A percentile compares a stretch with the other conserved stretches of the same genome.
phyloP scores from a whole-genome alignment of 2,888 invertebrate species.

The Sinelater perroti region DNA sequence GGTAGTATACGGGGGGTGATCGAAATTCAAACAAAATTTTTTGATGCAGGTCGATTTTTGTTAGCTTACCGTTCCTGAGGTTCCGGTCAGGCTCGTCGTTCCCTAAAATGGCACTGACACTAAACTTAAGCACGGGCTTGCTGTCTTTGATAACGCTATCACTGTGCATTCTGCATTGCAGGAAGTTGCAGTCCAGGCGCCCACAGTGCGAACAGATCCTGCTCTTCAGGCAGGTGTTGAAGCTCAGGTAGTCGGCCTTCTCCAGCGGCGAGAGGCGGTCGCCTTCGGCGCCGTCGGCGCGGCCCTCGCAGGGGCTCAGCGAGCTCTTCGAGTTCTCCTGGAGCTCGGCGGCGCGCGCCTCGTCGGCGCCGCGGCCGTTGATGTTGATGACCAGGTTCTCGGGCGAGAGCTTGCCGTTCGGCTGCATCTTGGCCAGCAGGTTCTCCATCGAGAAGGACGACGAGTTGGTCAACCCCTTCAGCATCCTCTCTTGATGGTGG shows the following conservation, averaged over 20 bases:
- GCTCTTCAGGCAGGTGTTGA: constrained; percentile 56
- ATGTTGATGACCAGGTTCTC: constrained; percentile 48
- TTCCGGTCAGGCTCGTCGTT: constrained; percentile 59
- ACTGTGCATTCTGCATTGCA: constrained; percentile 56
- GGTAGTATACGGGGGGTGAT: no score
- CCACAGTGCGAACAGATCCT: constrained; percentile 67
- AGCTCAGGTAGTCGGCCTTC: constrained; percentile 54
- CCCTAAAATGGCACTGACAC: constrained; percentile 90
- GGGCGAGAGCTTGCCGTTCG: constrained; percentile 55
- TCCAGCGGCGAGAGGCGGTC: constrained; percentile 51
- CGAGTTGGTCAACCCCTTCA: constrained; percentile 56
- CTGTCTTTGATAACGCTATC: constrained; percentile 54
- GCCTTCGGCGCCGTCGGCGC: constrained; percentile 43
- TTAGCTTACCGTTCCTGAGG: constrained; percentile 46
- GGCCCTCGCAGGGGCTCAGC: constrained; percentile 31
- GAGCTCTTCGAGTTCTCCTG: constrained; percentile 35
- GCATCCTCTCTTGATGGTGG: constrained; percentile 56
- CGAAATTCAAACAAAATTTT: no score
- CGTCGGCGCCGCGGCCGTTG: constrained; percentile 33
- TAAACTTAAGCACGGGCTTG: constrained; percentile 88
- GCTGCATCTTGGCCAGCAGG: constrained; percentile 49
- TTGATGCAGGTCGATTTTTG: no score
- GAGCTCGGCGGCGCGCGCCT: constrained; percentile 22
- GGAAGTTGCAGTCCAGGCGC: constrained; percentile 64
- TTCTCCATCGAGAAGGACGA: constrained; percentile 60